Conservation (phyloP, 2,113 vertebrate genomes). For the Poeciliopsis prolifica region DNA sequence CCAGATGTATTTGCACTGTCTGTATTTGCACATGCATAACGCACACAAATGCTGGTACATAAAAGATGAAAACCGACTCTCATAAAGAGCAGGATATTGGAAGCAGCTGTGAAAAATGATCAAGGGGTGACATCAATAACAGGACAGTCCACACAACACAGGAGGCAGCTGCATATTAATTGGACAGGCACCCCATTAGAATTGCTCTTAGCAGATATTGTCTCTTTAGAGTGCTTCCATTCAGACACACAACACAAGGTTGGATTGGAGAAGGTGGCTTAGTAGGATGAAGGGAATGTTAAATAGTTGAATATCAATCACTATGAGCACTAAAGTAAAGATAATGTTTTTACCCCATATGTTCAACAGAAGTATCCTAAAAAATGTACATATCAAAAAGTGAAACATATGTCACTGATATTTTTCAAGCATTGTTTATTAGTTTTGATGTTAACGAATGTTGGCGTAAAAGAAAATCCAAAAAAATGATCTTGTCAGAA, state of each 20-base stretch:
- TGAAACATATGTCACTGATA: neutral
- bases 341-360: neutral
- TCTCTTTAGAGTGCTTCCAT: constrained; percentile 8
- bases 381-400: neutral
- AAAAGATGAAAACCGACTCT: constrained; percentile 68
- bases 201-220: constrained; percentile 36
- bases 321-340: neutral
- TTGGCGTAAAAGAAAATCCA: too few species aligned
- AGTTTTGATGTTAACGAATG: too few species aligned
- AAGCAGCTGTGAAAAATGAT: constrained; percentile 72
- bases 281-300: neutral
- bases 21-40: constrained; percentile 58
- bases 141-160: constrained; percentile 57
- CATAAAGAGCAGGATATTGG: constrained; percentile 76
- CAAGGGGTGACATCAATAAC: constrained; percentile 76
- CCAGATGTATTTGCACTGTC: constrained; percentile 59
- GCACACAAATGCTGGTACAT: constrained; percentile 51
- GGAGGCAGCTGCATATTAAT: constrained; percentile 72
- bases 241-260: constrained; percentile 21
- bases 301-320: neutral
- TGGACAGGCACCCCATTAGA: constrained; percentile 66
- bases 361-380: neutral
- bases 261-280: neutral
- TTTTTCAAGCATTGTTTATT: neutral
- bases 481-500: too few species aligned